Conservation (phyloP, 2,113 vertebrate species). For the Aramus guarauna region DNA sequence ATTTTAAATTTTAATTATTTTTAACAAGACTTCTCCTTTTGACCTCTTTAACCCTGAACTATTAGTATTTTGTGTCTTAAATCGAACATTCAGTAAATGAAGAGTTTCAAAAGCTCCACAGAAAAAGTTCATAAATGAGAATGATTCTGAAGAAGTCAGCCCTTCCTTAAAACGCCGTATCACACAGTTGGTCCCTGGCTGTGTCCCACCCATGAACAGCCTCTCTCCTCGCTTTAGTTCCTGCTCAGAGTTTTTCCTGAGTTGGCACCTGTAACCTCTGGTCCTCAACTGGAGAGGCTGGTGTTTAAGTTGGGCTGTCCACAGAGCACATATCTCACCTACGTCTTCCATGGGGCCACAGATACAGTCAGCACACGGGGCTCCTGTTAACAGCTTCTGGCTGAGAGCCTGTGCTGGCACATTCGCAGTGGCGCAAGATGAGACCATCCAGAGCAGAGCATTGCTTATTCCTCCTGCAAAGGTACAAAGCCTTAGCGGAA, state of each 20-base stretch:
- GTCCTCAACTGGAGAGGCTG: background rate
- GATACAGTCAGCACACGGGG: background rate
- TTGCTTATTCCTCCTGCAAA: background rate
- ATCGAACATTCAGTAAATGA: background rate
- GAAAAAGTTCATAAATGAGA: background rate
- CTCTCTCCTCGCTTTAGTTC: background rate
- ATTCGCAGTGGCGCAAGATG: accelerated
- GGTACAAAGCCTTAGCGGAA: background rate
- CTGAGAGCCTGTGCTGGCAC: background rate
- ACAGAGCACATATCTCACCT: background rate
- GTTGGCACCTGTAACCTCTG: background rate
- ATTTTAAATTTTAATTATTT: background rate
- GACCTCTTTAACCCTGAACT: background rate
- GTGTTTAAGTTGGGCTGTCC: background rate
- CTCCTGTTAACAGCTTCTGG: background rate
- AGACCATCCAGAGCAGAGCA: background rate
- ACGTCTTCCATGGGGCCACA: accelerated
- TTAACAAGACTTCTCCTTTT: background rate
- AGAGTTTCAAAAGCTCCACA: background rate
- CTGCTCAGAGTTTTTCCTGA: background rate
- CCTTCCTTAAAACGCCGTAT: background rate
- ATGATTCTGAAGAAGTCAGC: background rate
- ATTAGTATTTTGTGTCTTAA: background rate
- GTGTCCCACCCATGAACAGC: background rate
- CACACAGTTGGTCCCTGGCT: background rate